Conservation (phyloP, 2,113 vertebrate genomes). For the Thalassoma bifasciatum region DNA sequence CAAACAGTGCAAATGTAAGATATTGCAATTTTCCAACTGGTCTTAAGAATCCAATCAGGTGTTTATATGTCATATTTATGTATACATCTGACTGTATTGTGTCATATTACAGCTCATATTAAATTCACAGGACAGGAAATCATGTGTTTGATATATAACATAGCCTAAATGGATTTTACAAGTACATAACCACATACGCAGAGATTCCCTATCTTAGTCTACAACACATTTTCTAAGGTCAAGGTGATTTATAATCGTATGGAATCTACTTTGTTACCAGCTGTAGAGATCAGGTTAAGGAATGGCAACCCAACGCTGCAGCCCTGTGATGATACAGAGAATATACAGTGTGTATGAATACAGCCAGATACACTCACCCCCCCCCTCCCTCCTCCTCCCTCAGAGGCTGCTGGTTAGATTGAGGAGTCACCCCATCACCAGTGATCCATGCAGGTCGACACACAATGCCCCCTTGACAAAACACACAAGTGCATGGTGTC, state of each 20-base stretch:
- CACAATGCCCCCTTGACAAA: conserved; percentile 48
- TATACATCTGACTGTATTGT: too few relatives aligned
- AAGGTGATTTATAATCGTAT: conserved; percentile 36
- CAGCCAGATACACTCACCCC: conserved; percentile 26
- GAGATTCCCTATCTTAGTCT: conserved; percentile 2
- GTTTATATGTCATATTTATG: too few relatives aligned
- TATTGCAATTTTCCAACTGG: too few relatives aligned
- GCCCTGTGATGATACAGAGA: conserved; percentile 28
- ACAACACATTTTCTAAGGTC: conserved; percentile 10
- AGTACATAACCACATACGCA: conserved; percentile 11
- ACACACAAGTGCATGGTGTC: conserved; percentile 37
- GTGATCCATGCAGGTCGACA: conserved; percentile 62
- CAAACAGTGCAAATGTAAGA: neutral
- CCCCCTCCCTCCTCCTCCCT: conserved; percentile 34
- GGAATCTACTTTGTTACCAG: conserved; percentile 12
- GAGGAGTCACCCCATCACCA: conserved; percentile 63
- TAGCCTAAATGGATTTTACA: conserved; percentile 22
- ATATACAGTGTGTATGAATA: conserved; percentile 44
- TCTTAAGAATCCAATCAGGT: too few relatives aligned
- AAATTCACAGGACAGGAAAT: too few relatives aligned
- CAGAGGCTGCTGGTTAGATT: conserved; percentile 41
- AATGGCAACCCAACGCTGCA: conserved; percentile 20
- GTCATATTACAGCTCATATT: too few relatives aligned
- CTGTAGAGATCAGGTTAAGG: conserved; percentile 10
- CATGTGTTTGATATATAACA: conserved; percentile 5